Percentiles rank a stretch among this genome's conserved stretches.
Conservation (phyloP, 2,113 vertebrate species). For the Noctilio leporinus region DNA sequence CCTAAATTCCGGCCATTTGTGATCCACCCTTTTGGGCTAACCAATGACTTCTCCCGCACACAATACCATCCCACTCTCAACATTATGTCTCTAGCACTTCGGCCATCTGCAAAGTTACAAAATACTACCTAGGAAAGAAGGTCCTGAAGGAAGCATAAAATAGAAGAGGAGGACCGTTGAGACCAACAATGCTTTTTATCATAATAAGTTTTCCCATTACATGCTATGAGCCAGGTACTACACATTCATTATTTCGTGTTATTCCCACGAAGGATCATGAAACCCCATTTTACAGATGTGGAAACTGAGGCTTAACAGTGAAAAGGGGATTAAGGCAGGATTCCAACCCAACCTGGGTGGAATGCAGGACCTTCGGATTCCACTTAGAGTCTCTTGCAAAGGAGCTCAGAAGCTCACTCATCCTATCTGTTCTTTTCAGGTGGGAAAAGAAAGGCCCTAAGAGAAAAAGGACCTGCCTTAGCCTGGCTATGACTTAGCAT, state of each 20-base stretch:
- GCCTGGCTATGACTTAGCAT: neutral
- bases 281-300: neutral
- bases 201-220: neutral
- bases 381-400: neutral
- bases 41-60: neutral
- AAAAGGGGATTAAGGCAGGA: neutral
- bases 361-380: neutral
- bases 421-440: neutral
- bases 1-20: neutral
- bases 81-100: neutral
- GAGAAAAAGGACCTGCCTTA: neutral
- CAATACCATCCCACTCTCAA: neutral
- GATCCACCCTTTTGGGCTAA: neutral
- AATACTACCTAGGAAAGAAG: neutral
- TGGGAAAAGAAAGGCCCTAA: neutral
- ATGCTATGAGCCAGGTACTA: neutral
- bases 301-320: neutral
- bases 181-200: neutral
- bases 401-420: neutral
- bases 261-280: neutral
- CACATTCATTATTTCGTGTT: neutral
- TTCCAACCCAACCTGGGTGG: too few relatives aligned
- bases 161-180: neutral
- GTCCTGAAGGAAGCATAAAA: neutral
- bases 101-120: neutral